Base-by-base conservation (phyloP, 2,113 vertebrate species). In the Nothobranchius kuhntae region DNA sequence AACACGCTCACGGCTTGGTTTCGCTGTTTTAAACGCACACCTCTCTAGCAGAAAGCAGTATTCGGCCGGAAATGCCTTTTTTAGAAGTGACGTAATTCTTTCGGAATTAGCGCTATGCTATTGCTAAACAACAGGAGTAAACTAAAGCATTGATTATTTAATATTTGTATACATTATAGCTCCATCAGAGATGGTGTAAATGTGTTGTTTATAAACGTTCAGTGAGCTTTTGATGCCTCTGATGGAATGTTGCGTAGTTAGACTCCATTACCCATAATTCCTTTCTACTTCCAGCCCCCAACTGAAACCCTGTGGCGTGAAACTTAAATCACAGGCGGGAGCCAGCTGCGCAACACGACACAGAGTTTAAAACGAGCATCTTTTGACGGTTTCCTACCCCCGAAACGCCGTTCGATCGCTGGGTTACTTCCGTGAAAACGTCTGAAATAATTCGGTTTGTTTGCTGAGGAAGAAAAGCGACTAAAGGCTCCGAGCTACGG, bases 321-420 rank as follows among this genome's bases (percentile, higher is more conserved):
- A 82, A 83, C 86, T 91, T 71, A 87, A 92, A 91, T 87, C 82
- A 68, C 81, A 46, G 80, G 91, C 91, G 91, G 90, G 91, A 76
- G n/a, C 13, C 26, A 2, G 53, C 14, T n/a, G 42, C 50, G 48
- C 38, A 7, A 40, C 8, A 51, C 8, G 0, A 9, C 45, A 26
- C 5, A 0, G 3, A 21, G 40, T 0, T 6, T 21, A 1, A 35
- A 1, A 11, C 35, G 14, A 1, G 9, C 0, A 13, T 1, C 17
- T 67, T 60, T 26, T 50, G 65, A 36, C 4, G 0, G 1, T 47
- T 38, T 9, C 1, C 6, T 2, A 8, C 0, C 1, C 42, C 46
- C 51, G 8, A 7, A 14, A 9, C 0, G 6, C 0, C 4, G 10
- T 76, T 65, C 26, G 26, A 10, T 14, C 1, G 1, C 2, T 14